A percentile compares a stretch with the other conserved stretches of the same genome.
Conservation (phyloP, 2,113 vertebrate species). For the Pristiophorus japonicus region DNA sequence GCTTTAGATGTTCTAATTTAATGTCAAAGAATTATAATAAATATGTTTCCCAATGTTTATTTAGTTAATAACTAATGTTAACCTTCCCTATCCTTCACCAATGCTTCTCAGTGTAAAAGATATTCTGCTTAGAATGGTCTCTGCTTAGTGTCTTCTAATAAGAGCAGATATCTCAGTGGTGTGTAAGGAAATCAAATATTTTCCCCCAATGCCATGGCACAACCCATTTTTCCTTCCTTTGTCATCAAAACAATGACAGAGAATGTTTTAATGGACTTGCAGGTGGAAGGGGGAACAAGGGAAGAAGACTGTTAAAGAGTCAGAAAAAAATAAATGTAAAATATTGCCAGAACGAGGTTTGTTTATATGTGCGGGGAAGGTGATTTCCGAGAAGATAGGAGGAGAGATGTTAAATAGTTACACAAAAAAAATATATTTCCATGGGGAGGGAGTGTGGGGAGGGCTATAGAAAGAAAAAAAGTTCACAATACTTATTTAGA, state of each 20-base stretch:
- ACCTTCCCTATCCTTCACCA: neutral
- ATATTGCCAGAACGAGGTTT: neutral
- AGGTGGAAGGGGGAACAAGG: neutral
- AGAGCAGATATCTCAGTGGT: neutral
- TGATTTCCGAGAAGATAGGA: no score
- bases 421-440: no score
- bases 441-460: neutral
- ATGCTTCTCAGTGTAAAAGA: neutral
- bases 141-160: neutral
- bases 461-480: neutral
- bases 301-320: neutral
- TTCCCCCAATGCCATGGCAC: neutral
- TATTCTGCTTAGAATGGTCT: neutral
- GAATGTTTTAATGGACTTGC: neutral
- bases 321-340: neutral
- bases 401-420: no score
- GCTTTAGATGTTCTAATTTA: no score
- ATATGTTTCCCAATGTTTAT: neutral
- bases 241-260: neutral
- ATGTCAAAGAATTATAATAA: no score
- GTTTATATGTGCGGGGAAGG: no score
- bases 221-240: neutral
- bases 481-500: neutral
- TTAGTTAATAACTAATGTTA: neutral
- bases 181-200: no score